Evolutionary conservation across 2,113 vertebrate species (phyloP).

Genomic region (Tupaia tana): DNA sequence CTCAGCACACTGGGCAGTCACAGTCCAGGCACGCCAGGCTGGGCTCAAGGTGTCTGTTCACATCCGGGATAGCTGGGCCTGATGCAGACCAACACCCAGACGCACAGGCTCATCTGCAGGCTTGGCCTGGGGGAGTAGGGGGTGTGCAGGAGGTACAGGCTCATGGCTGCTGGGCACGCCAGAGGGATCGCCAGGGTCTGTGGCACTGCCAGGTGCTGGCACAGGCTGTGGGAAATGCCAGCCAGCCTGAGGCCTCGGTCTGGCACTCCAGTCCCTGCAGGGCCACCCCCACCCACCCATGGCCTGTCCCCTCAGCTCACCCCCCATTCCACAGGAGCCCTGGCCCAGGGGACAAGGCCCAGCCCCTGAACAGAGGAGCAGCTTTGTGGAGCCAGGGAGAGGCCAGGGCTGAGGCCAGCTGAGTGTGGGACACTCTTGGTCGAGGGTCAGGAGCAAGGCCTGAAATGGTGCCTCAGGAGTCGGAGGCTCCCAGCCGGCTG

Average conservation of each 20-base stretch:
- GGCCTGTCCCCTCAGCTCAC: neutral
- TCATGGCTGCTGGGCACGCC: neutral
- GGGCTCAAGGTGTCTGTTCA: neutral
- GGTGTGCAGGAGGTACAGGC: neutral
- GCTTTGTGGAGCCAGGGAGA: neutral
- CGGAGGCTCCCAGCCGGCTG: neutral
- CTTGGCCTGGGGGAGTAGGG: neutral
- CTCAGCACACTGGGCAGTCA: neutral
- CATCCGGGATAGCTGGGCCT: neutral
- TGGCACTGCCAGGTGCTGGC: conserved; percentile 26
- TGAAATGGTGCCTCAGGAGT: conserved; percentile 34
- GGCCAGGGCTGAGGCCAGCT: neutral
- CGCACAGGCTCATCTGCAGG: neutral
- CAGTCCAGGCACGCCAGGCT: neutral
- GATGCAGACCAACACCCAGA: neutral
- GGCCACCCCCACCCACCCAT: neutral
- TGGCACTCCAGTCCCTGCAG: neutral
- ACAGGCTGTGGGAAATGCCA: conserved; percentile 1
- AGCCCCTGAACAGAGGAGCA: neutral
- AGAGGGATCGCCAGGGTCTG: neutral
- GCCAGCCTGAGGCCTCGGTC: neutral
- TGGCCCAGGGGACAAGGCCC: neutral
- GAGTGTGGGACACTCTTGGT: neutral
- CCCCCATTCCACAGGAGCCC: neutral
- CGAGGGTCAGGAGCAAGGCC: neutral